Percentiles rank a stretch among this genome's conserved stretches.
phyloP scores from a whole-genome alignment of 1,140 invertebrate genomes.

The Cyphomyrmex costatus region DNA sequence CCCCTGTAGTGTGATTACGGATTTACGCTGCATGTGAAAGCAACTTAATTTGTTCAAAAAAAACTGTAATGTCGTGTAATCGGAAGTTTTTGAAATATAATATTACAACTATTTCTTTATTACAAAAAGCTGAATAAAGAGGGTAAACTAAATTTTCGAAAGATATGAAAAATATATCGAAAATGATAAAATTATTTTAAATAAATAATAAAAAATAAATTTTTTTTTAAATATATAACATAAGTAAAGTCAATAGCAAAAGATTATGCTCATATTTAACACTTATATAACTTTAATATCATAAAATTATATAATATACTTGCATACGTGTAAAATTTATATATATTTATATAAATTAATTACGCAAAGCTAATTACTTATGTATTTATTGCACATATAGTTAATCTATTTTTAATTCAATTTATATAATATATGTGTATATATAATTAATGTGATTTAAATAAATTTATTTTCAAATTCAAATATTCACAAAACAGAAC shows the following conservation, averaged over 20 bases:
- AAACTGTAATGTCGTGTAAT: too few species aligned
- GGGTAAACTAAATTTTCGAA: too few species aligned
- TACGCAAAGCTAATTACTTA: not conserved
- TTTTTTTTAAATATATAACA: not conserved
- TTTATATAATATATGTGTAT: slow-evolving; percentile 21
- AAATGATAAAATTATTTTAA: not conserved
- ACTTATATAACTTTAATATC: slow-evolving; percentile 11
- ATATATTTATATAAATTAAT: not conserved
- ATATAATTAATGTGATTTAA: not conserved
- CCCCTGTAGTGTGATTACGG: too few species aligned
- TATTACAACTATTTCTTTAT: too few species aligned
- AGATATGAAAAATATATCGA: too few species aligned
- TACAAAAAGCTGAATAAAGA: too few species aligned
- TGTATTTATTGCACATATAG: not conserved
- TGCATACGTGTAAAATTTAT: not conserved
- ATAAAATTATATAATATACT: slow-evolving; percentile 4
- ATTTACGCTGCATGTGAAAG: too few species aligned
- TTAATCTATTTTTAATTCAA: not conserved
- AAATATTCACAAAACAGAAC: slow-evolving; percentile 42
- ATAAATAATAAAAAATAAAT: slow-evolving; percentile 12
- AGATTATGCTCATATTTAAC: not conserved
- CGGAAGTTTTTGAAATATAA: too few species aligned
- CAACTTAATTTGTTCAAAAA: not conserved
- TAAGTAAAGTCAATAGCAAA: not conserved
- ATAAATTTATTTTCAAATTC: slow-evolving; percentile 61